Evolutionary conservation across 2,113 vertebrate species (phyloP).

Genomic region (Colinus virginianus): DNA sequence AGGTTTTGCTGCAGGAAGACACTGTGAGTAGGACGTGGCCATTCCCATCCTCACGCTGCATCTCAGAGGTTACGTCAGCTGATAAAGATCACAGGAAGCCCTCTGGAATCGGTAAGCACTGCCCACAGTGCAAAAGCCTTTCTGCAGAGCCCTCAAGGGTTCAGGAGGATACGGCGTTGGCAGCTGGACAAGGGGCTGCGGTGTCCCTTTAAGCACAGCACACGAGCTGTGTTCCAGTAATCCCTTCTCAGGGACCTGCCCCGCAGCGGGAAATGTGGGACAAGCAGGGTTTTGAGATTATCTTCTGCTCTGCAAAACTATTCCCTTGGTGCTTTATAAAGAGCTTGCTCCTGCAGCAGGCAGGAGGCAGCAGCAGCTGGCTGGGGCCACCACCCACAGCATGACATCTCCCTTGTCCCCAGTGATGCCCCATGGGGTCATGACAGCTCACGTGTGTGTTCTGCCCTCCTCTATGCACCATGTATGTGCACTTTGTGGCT

Average conservation of each 20-base stretch:
- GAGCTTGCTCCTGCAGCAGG: not conserved
- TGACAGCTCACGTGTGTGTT: fast-evolving
- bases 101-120: fast-evolving
- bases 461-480: fast-evolving
- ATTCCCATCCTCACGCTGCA: fast-evolving
- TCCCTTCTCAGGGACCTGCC: not conserved
- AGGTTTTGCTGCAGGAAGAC: not conserved
- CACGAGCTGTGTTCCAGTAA: conserved; percentile 41
- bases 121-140: not conserved
- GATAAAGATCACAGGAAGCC: not conserved
- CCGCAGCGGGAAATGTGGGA: conserved; percentile 6
- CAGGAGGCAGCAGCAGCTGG: not conserved
- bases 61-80: not conserved
- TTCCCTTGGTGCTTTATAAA: conserved; percentile 6
- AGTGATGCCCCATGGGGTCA: not conserved
- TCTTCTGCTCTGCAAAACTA: conserved; percentile 7
- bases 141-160: not conserved
- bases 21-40: not conserved
- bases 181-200: not conserved
- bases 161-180: not conserved
- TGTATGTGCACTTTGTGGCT: fast-evolving
- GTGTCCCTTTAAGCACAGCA: conserved; percentile 26
- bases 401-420: not conserved
- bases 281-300: conserved; percentile 63
- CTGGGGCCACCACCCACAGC: fast-evolving